Base-by-base conservation (phyloP, 2,113 vertebrate species). In the Eulemur rufifrons region DNA sequence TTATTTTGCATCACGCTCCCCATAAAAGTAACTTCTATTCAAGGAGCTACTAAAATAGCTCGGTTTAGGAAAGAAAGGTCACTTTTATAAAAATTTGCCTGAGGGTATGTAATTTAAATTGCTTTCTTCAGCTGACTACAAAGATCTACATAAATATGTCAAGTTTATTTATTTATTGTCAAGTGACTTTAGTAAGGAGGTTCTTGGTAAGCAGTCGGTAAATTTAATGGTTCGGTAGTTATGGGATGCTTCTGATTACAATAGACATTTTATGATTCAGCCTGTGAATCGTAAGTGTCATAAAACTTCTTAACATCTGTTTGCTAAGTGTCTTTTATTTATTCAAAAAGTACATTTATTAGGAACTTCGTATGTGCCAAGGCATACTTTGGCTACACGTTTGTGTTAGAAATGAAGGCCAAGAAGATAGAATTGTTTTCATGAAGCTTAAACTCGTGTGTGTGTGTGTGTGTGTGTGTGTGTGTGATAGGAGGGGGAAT, bases 331-430 rank as follows among this genome's bases (percentile, higher is more conserved):
- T 92, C 32, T 89, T 87, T 93, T 89, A 69, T 81, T 95, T 88
- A 89, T 91, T 92, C 52, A 89, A 64, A 93, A 96, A 59, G 8
- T 56, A 76, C n/a, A 83, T 83, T 93, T 97, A 66, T 83, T 82
- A 86, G 29, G 18, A 89, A 91, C 56, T 91, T 88, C 68, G 5
- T 23, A 76, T 86, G 39, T 83, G 15, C 18, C 34, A 86, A 86
- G 37, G 37, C 37, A 74, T 34, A 68, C 56, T 86, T 93, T 82
- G 71, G 61, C 18, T 88, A 68, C 32, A 47, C 25, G 34, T 87
- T 73, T 94, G 56, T 29, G 5, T 86, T 94, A 80, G 74, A 95
- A 86, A 94, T 78, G 20, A 96, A 97, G 52, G 9, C 39, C 76
- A 83, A 81, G 76, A 78, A 89, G 34, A 73, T 37, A 89, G 56